phyloP scores from a whole-genome alignment of 53 echinoderm and acorn worm species.

The Glandiceps talaboti region DNA sequence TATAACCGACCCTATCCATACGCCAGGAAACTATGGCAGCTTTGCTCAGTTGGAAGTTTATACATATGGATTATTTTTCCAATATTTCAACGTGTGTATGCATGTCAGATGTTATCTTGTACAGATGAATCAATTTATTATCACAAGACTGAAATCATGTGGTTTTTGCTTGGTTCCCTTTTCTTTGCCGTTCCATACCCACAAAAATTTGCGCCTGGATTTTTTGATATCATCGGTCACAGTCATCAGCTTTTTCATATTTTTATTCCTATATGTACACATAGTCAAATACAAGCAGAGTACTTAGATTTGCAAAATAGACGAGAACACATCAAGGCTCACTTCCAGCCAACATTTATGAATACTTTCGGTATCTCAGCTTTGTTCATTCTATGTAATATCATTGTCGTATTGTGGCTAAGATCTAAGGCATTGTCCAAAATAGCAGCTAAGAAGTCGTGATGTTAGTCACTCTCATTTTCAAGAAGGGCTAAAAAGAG shows the following conservation, averaged over 20 bases:
- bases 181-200: conserved; percentile 84
- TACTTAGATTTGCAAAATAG: conserved; percentile 45
- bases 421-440: background rate
- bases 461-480: background rate
- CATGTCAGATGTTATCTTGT: conserved; percentile 8
- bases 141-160: conserved; percentile 39
- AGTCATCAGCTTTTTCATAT: conserved; percentile 88
- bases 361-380: background rate
- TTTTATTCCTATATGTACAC: conserved; percentile 56
- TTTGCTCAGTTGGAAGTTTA: conserved; percentile 44
- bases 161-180: conserved; percentile 51
- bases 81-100: conserved; percentile 41
- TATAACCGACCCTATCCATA: conserved; percentile 85
- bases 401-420: background rate
- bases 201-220: conserved; percentile 63
- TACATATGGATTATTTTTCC: conserved; percentile 62
- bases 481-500: too few relatives aligned
- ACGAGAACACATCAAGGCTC: conserved; percentile 13
- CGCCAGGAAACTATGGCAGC: conserved; percentile 80
- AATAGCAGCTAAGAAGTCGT: background rate
- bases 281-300: conserved; percentile 57
- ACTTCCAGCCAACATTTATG: background rate
- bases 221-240: conserved; percentile 76
- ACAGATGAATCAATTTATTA: conserved; percentile 42
- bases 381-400: too few relatives aligned